These are phyloP conservation scores for Drosophila picticornis DNA, from an alignment of 2,888 invertebrate genomes.

Conservation along the genomic window DNA sequence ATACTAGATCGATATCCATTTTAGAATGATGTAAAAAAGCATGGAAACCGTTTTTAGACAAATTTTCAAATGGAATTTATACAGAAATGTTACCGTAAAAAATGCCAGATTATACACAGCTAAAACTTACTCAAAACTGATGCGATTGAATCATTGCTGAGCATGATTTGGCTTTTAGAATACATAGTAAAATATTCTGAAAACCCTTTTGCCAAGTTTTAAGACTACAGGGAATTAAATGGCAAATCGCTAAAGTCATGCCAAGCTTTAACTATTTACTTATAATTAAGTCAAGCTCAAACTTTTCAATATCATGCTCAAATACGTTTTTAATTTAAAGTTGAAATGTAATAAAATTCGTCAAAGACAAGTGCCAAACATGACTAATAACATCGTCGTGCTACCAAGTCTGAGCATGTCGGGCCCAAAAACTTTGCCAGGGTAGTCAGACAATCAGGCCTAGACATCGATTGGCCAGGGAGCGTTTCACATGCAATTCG, in stretches of 20 bases:
- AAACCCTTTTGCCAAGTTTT: neutral
- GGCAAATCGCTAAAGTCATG: neutral
- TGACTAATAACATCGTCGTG: slow-evolving; percentile 14
- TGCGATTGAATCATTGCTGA: neutral
- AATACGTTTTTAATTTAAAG: slow-evolving; percentile 28
- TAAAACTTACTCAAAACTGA: neutral
- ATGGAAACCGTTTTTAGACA: neutral
- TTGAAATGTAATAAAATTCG: slow-evolving; percentile 17
- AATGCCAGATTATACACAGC: neutral
- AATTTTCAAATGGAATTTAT: neutral
- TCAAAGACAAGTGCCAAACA: slow-evolving; percentile 10
- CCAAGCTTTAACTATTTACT: neutral
- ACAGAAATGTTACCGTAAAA: neutral
- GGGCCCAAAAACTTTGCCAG: slow-evolving; percentile 14
- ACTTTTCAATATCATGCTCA: slow-evolving; percentile 12
- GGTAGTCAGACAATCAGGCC: slow-evolving; percentile 59
- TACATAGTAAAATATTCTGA: neutral
- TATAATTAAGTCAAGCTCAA: neutral
- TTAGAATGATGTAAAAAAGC: neutral
- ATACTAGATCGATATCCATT: no score
- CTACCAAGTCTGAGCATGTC: slow-evolving; percentile 6
- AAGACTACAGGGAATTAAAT: neutral
- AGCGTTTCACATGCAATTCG: slow-evolving; percentile 69
- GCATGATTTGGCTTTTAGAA: neutral
- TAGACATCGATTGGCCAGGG: slow-evolving; percentile 43